These are phyloP conservation scores for Pogoniulus pusillus DNA, from an alignment of 2,797 vertebrate species.

Conservation along the genomic window DNA sequence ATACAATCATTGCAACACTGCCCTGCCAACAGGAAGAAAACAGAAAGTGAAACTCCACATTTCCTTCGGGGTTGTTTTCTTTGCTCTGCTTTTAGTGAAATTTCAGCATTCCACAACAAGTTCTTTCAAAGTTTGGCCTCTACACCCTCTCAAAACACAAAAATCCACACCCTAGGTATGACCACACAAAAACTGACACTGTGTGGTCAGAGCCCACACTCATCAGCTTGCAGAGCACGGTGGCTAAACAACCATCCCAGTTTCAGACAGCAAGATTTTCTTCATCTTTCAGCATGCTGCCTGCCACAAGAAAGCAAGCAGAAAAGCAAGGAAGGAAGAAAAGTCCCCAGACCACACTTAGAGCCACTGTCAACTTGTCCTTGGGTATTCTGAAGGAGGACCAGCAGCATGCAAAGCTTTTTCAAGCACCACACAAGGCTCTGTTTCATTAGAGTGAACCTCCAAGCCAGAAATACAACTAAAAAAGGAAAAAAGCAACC, in stretches of 20 bases:
- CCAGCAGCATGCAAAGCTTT: background rate
- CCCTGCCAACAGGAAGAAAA: background rate
- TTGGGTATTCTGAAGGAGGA: background rate
- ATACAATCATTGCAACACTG: background rate
- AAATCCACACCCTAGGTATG: too few relatives aligned
- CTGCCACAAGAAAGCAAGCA: background rate
- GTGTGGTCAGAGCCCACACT: background rate
- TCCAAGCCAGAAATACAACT: background rate
- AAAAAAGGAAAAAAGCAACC: background rate
- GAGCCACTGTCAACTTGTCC: background rate
- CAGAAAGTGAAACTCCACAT: background rate
- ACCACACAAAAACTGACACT: rapidly evolving
- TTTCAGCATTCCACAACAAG: background rate
- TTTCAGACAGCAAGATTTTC: background rate
- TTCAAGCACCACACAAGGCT: background rate
- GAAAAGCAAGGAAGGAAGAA: background rate
- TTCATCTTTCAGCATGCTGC: background rate
- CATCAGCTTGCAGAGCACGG: background rate
- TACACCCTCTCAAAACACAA: background rate
- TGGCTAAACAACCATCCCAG: background rate
- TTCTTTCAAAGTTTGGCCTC: background rate
- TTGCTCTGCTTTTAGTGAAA: background rate
- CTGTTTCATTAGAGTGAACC: background rate
- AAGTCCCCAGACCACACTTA: background rate
- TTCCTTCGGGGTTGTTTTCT: background rate